These are phyloP conservation scores for Schrankia costaestrigalis DNA, from an alignment of 2,888 invertebrate genomes.

Conservation along the genomic window DNA sequence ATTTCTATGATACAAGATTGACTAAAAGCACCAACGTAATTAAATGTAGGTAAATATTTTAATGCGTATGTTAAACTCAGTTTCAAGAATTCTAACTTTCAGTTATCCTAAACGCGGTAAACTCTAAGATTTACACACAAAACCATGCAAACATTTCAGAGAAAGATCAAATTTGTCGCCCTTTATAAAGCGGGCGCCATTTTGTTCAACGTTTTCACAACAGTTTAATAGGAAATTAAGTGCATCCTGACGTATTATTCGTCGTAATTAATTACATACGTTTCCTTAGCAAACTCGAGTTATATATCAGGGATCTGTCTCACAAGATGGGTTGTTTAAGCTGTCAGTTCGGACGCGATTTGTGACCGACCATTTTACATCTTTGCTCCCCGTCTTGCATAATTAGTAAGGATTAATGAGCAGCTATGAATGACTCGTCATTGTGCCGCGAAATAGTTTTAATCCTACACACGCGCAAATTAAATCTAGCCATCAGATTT, in stretches of 20 bases:
- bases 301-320: slow-evolving; percentile 76
- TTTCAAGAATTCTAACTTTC: too few relatives aligned
- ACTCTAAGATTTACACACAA: too few relatives aligned
- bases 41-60: too few relatives aligned
- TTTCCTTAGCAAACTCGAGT: slow-evolving; percentile 62
- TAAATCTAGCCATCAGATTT: slow-evolving; percentile 29
- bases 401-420: slow-evolving; percentile 78
- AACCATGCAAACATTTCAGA: slow-evolving; percentile 18
- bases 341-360: slow-evolving; percentile 75
- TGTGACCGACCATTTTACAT: slow-evolving; percentile 75
- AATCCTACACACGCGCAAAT: slow-evolving; percentile 39
- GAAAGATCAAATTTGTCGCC: slow-evolving; percentile 30
- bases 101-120: too few relatives aligned
- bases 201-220: slow-evolving; percentile 51
- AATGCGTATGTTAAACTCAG: too few relatives aligned
- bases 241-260: slow-evolving; percentile 75
- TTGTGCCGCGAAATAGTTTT: slow-evolving; percentile 60
- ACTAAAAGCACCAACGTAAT: too few relatives aligned
- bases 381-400: slow-evolving; percentile 75
- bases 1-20: too few relatives aligned
- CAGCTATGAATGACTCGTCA: slow-evolving; percentile 69
- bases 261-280: slow-evolving; percentile 71
- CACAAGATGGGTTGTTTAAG: slow-evolving; percentile 73
- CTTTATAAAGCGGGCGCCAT: slow-evolving; percentile 39
- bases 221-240: slow-evolving; percentile 74